Percentiles rank a stretch among this genome's conserved stretches.
phyloP scores from a whole-genome alignment of 2,797 vertebrate species.

The Tenualosa thibaudeaui region DNA sequence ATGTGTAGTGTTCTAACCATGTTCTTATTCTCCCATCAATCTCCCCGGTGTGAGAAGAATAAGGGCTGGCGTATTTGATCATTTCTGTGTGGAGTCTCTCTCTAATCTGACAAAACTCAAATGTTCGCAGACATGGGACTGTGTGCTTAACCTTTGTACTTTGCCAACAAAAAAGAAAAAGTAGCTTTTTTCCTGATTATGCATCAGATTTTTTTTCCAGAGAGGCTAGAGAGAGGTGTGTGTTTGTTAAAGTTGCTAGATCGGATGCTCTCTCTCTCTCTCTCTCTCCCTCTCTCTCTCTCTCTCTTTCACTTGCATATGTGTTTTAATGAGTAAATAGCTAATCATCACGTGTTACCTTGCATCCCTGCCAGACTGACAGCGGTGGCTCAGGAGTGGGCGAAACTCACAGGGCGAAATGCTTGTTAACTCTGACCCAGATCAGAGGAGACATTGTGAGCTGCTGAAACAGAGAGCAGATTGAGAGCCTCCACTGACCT shows the following conservation, averaged over 20 bases:
- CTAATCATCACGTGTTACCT: slow-evolving; percentile 33
- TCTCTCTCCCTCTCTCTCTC: background rate
- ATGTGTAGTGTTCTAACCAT: slow-evolving; percentile 34
- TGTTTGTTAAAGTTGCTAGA: background rate
- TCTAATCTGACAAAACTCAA: slow-evolving; percentile 39
- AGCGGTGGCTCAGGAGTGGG: slow-evolving; percentile 45
- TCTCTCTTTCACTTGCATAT: slow-evolving; percentile 32
- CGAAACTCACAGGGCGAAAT: slow-evolving; percentile 29
- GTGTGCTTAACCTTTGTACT: slow-evolving; percentile 36
- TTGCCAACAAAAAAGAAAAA: slow-evolving; percentile 23
- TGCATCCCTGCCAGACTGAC: slow-evolving; percentile 58
- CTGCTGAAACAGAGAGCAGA: slow-evolving; percentile 75
- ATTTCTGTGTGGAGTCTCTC: slow-evolving; percentile 49
- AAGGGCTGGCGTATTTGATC: slow-evolving; percentile 52
- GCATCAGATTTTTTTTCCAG: background rate
- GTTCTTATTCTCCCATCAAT: slow-evolving; percentile 54
- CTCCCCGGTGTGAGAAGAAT: slow-evolving; percentile 40
- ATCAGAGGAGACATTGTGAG: slow-evolving; percentile 77
- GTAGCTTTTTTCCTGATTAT: background rate
- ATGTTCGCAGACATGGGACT: background rate
- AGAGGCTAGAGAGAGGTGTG: background rate
- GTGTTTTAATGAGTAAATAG: slow-evolving; percentile 24
- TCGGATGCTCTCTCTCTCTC: background rate
- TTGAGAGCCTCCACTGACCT: slow-evolving; percentile 75
- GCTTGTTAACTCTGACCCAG: slow-evolving; percentile 79